These are phyloP conservation scores for Lamellibrachia columna DNA, from an alignment of 2,888 invertebrate genomes.

Conservation along the genomic window DNA sequence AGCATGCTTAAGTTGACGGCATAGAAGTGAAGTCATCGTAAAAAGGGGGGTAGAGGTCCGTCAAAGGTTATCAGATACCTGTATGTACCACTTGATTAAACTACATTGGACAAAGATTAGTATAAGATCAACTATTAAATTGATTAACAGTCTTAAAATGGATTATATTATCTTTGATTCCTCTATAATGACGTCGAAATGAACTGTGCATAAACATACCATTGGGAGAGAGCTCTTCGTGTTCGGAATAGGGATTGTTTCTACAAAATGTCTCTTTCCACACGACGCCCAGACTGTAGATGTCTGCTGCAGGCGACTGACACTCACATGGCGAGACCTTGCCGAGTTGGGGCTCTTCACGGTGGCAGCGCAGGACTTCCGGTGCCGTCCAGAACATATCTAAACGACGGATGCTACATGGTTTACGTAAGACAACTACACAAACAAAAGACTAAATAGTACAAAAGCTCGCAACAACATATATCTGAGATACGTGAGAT, in stretches of 20 bases:
- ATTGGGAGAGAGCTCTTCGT: slow-evolving; percentile 25
- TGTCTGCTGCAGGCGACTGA: slow-evolving; percentile 46
- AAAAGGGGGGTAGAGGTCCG: not conserved
- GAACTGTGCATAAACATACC: slow-evolving; percentile 6
- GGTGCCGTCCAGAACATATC: slow-evolving; percentile 58
- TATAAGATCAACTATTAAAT: not conserved
- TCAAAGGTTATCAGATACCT: not conserved
- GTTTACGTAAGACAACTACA: no score
- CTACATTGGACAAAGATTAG: not conserved
- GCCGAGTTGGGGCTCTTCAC: slow-evolving; percentile 29
- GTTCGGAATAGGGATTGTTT: slow-evolving; percentile 48
- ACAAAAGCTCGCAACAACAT: no score
- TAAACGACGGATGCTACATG: slow-evolving; percentile 29
- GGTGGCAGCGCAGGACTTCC: slow-evolving; percentile 46
- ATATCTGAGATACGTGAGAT: no score
- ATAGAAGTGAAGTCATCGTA: no score
- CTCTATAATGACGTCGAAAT: not conserved
- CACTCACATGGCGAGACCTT: slow-evolving; percentile 24
- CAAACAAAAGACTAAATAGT: no score
- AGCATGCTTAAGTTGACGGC: no score
- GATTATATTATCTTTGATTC: no score
- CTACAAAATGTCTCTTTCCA: slow-evolving; percentile 53
- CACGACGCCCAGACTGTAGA: slow-evolving; percentile 52
- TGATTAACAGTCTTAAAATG: not conserved
- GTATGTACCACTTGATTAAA: not conserved